Percentiles rank a stretch among this genome's conserved stretches.
Conservation (phyloP, 2,888 invertebrate genomes). For the Adelphocoris suturalis region DNA sequence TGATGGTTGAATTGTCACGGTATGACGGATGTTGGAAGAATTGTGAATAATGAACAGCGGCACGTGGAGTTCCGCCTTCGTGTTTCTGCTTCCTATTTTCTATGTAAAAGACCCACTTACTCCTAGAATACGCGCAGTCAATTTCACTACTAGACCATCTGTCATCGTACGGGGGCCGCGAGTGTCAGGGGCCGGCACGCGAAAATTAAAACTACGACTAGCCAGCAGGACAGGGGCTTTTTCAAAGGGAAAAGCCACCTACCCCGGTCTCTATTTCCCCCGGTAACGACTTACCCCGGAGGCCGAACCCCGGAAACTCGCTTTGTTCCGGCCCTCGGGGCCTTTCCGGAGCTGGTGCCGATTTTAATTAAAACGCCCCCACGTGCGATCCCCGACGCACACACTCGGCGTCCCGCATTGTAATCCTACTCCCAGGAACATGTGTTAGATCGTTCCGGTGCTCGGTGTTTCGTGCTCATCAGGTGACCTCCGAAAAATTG, state of each 20-base stretch:
- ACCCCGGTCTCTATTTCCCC: neutral
- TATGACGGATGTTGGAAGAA: neutral
- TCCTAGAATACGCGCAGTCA: conserved; percentile 4
- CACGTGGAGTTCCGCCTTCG: conserved; percentile 35
- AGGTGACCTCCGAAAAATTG: conserved; percentile 13
- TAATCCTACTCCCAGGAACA: conserved; percentile 65
- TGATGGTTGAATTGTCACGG: neutral
- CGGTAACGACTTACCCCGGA: no score
- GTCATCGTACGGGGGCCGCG: neutral
- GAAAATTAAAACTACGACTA: conserved; percentile 32
- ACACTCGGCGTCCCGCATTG: conserved; percentile 59
- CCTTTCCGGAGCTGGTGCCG: conserved; percentile 59
- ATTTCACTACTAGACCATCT: conserved; percentile 51
- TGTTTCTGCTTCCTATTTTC: neutral
- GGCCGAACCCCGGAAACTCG: conserved; percentile 47
- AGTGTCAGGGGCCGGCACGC: neutral
- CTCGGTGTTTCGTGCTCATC: conserved; percentile 58
- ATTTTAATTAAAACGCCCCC: conserved; percentile 70
- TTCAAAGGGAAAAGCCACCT: conserved; percentile 26
- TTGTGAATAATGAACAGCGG: neutral
- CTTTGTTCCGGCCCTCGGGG: conserved; percentile 61
- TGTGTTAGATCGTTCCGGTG: conserved; percentile 58
- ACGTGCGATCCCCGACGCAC: conserved; percentile 55
- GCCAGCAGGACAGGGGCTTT: neutral
- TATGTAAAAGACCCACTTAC: conserved; percentile 26